Evolutionary conservation across 1,140 invertebrate species (phyloP).

Genomic region (Elymnias hypermnestra): DNA sequence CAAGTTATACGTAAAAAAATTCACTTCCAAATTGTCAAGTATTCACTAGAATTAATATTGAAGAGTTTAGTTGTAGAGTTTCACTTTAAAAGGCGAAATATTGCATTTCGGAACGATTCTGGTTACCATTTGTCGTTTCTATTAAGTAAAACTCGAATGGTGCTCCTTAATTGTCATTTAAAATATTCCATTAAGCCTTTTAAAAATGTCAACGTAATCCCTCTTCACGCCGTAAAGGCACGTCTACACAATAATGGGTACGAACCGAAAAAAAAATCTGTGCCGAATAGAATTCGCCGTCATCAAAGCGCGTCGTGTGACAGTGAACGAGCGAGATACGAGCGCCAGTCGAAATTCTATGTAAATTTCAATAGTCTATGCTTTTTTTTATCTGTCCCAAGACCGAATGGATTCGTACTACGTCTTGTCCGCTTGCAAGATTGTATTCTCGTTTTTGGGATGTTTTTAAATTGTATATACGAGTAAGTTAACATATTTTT

Average conservation of each 20-base stretch:
- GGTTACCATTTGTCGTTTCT: too few species aligned
- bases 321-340: constrained; percentile 1
- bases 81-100: too few species aligned
- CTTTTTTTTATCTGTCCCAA: background rate
- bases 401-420: constrained; percentile 3
- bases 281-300: constrained; percentile 4
- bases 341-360: constrained; percentile 1
- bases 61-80: too few species aligned
- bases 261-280: background rate
- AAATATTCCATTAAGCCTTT: constrained; percentile 8
- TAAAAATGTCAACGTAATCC: constrained; percentile 3
- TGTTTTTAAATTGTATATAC: too few species aligned
- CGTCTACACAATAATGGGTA: background rate
- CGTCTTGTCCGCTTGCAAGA: background rate
- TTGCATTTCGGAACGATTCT: too few species aligned
- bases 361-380: constrained; percentile 1
- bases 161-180: constrained; percentile 2
- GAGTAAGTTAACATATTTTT: too few species aligned
- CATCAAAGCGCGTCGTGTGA: constrained; percentile 1
- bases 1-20: too few species aligned
- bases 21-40: too few species aligned
- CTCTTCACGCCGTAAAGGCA: background rate
- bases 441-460: background rate
- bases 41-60: too few species aligned
- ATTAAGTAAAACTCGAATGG: too few species aligned